Evolutionary conservation across 2,888 invertebrate genomes (phyloP), one percentile per base, ranked within the genome.

Genomic region (Litoditis marina): DNA sequence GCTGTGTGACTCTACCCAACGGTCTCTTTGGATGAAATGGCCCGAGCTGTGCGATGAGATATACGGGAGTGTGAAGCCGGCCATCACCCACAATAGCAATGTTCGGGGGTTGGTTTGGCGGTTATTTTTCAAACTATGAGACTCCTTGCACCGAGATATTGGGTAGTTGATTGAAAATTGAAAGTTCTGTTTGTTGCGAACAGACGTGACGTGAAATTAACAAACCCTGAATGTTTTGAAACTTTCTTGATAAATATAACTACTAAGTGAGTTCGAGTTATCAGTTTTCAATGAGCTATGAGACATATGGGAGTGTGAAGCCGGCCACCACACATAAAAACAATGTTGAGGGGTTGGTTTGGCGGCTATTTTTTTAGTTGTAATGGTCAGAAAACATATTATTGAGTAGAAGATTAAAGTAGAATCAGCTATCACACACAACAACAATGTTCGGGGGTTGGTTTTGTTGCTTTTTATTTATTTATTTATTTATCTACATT

Each of bases 1-100:
- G 3, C 62, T 75, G 13, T 73, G 73, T 47, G 63, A 65, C 8
- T 34, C 55, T 16, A 65, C 66, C 22, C 73, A 75, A 50, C 31
- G 67, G 8, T 66, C 68, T 7, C 59, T 77, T 16, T 77, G 77
- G 77, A 49, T 73, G 27, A 68, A 69, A n/a, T 72, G 71, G 60
- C 74, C 74, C 31, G 61, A 60, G 36, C 39, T 73, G 6, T 66
- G 63, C 39, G 77, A 77, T 60, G 73, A 75, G 55, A 77, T 77
- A 32, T 77, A 74, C 56, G 44, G 47, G 28, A 69, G 66, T 44
- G 60, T 74, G 30, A 74, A 71, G 53, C 68, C 66, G 7, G 60
- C 75, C 5, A 71, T 77, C 47, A 71, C 70, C 8, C 71, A 75
- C 52, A 76, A 74, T 36, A 54, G 44, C 7, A 63, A 64, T 22